These are phyloP conservation scores for Carassius gibelio DNA, from an alignment of 2,113 vertebrate genomes.

Conservation along the genomic window DNA sequence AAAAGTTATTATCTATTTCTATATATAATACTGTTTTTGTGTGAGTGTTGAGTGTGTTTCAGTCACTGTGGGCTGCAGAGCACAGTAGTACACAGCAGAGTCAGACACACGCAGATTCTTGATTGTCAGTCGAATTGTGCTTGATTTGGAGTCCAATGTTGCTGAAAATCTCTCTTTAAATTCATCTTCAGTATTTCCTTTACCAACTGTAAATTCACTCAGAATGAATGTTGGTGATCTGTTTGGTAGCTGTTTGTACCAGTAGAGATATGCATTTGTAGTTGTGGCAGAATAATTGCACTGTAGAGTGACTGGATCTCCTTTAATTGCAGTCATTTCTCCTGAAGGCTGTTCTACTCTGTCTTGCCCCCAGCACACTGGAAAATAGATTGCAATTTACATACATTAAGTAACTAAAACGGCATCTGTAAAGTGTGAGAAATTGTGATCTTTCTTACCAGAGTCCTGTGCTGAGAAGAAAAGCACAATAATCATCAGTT, in stretches of 20 bases:
- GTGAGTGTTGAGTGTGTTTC: not conserved
- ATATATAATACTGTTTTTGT: not conserved
- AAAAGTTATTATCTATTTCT: not conserved
- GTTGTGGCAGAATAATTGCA: not conserved
- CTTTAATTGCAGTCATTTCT: not conserved
- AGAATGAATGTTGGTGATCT: not conserved
- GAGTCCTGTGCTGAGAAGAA: not conserved
- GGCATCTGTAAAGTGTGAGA: not conserved
- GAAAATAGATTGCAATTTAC: not conserved
- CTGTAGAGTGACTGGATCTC: not conserved
- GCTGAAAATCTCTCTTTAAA: not conserved
- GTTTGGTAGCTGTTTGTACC: not conserved
- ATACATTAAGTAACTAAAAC: not conserved
- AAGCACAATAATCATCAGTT: not conserved
- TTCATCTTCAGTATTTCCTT: too few relatives aligned
- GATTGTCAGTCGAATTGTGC: not conserved
- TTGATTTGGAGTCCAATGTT: not conserved
- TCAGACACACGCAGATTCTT: not conserved
- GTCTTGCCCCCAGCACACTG: not conserved
- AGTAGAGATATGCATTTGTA: not conserved
- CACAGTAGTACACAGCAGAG: constrained; percentile 12
- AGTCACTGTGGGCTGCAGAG: constrained; percentile 37
- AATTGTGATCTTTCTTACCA: not conserved
- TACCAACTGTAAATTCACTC: not conserved
- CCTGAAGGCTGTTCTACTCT: not conserved